These are phyloP conservation scores for Metallyticus violacea DNA, from an alignment of 2,888 invertebrate species.

Conservation along the genomic window DNA sequence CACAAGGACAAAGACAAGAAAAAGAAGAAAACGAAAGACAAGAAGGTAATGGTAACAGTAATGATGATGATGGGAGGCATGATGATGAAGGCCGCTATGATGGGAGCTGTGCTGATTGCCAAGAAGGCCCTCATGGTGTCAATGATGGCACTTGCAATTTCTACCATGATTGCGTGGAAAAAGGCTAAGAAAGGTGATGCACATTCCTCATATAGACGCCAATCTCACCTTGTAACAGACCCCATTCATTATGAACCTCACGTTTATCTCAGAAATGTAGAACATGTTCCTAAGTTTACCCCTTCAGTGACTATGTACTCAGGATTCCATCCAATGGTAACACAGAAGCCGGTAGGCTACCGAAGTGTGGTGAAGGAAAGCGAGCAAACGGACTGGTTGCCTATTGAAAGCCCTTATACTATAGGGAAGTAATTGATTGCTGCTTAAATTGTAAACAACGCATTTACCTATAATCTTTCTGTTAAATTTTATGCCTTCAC, in stretches of 20 bases:
- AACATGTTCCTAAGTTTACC: not conserved
- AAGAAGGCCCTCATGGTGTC: conserved; percentile 62
- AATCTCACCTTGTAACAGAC: not conserved
- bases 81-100: conserved; percentile 46
- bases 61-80: conserved; percentile 46
- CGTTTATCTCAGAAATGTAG: not conserved
- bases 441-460: too few species aligned
- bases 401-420: not conserved
- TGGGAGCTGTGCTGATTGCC: conserved; percentile 57
- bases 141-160: conserved; percentile 57
- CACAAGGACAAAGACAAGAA: not conserved
- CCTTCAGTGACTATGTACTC: not conserved
- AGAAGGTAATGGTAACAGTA: not conserved
- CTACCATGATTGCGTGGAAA: conserved; percentile 51
- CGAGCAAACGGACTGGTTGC: not conserved
- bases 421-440: too few species aligned
- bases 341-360: not conserved
- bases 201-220: not conserved
- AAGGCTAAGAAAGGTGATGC: conserved; percentile 24
- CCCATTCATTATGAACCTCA: not conserved
- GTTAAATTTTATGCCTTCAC: too few species aligned
- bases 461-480: too few species aligned
- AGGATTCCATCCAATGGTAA: not conserved
- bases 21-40: not conserved
- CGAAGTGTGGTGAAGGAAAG: not conserved